Evolutionary conservation across 2,113 vertebrate genomes (phyloP).

Genomic region (Tragelaphus strepsiceros): DNA sequence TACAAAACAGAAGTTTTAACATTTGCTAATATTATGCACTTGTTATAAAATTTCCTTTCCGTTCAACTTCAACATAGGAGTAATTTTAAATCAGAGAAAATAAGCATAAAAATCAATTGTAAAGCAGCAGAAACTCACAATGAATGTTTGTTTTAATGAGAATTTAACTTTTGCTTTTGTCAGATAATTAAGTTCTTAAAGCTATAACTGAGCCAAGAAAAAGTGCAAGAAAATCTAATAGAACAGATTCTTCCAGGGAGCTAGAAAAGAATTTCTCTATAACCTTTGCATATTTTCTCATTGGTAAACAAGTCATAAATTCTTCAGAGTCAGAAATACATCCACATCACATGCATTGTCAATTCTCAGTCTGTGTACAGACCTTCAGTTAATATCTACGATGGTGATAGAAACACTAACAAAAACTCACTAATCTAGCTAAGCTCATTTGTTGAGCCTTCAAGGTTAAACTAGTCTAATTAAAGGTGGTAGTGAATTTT

Average conservation of each 20-base stretch:
- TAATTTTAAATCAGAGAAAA: slow-evolving; percentile 58
- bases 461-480: slow-evolving; percentile 64
- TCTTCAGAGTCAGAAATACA: background rate
- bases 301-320: background rate
- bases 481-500: slow-evolving; percentile 57
- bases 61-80: slow-evolving; percentile 47
- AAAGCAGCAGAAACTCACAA: slow-evolving; percentile 24
- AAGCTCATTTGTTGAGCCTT: slow-evolving; percentile 53
- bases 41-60: background rate
- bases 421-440: slow-evolving; percentile 46
- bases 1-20: slow-evolving; percentile 38
- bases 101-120: slow-evolving; percentile 61
- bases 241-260: slow-evolving; percentile 34
- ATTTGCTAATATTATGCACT: slow-evolving; percentile 20
- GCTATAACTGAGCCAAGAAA: slow-evolving; percentile 40
- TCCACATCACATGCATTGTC: background rate
- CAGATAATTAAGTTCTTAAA: slow-evolving; percentile 62
- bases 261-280: background rate
- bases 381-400: slow-evolving; percentile 32
- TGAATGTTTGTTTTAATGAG: slow-evolving; percentile 54
- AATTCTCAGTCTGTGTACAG: background rate
- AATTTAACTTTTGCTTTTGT: slow-evolving; percentile 61
- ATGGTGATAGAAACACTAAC: slow-evolving; percentile 39
- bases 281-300: slow-evolving; percentile 7
- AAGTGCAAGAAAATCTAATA: slow-evolving; percentile 34